Conservation (phyloP, 2,113 vertebrate genomes). For the Cromileptes altivelis region DNA sequence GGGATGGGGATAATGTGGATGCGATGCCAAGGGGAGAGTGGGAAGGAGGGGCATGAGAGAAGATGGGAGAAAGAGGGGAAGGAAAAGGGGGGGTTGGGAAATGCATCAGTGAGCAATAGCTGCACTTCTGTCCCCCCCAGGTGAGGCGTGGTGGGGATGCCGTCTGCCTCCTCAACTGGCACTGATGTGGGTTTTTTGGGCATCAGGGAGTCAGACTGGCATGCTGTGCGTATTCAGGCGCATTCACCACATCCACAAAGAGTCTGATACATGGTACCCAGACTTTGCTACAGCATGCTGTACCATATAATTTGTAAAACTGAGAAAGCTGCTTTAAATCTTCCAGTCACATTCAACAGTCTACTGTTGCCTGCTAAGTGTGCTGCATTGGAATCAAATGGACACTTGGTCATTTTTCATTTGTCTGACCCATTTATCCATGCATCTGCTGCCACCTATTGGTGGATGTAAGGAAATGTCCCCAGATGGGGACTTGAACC, state of each 20-base stretch:
- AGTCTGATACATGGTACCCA: neutral
- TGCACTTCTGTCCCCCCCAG: constrained; percentile 7
- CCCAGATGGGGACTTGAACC: too few relatives aligned
- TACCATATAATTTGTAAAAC: neutral
- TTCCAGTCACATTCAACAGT: constrained; percentile 45
- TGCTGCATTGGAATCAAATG: neutral
- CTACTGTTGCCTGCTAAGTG: neutral
- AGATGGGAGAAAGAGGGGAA: neutral
- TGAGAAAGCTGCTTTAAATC: neutral
- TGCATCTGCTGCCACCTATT: constrained; percentile 38
- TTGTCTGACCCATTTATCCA: neutral
- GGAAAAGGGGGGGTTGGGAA: neutral
- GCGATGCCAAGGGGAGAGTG: constrained; percentile 7
- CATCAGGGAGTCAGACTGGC: neutral
- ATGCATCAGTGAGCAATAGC: constrained; percentile 24
- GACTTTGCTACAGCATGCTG: too few relatives aligned
- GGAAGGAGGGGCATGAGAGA: neutral
- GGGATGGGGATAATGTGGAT: neutral
- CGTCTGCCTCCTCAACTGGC: neutral
- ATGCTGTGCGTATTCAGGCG: neutral
- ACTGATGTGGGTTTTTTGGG: neutral
- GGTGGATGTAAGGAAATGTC: neutral
- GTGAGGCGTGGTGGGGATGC: constrained; percentile 27
- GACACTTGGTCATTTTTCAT: neutral
- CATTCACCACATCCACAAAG: neutral